A percentile compares a stretch with the other conserved stretches of the same genome.
Conservation (phyloP, 1,140 invertebrate genomes). For the Probaryconus sp. region DNA sequence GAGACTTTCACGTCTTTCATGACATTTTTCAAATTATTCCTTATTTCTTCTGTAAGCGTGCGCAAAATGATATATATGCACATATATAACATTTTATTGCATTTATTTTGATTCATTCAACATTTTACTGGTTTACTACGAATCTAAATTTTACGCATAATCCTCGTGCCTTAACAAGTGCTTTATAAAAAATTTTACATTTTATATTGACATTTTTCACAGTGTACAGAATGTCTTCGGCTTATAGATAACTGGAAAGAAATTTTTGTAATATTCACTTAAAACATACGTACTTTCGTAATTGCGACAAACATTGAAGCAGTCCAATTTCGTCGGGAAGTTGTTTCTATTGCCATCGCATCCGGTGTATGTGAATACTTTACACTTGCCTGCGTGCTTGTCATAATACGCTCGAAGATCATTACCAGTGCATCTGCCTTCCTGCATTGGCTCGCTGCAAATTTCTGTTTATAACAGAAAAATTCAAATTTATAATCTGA, state of each 20-base stretch:
- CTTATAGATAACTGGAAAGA: not conserved
- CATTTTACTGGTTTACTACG: no score
- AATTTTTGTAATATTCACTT: not conserved
- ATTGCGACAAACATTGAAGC: conserved; percentile 78
- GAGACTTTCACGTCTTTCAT: conserved; percentile 77
- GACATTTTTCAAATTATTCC: conserved; percentile 59
- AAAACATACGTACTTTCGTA: conserved; percentile 70
- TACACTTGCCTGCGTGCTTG: conserved; percentile 81
- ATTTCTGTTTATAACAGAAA: conserved; percentile 76
- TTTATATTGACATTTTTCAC: no score
- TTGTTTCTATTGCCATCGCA: conserved; percentile 88
- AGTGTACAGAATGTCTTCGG: not conserved
- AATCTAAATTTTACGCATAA: no score
- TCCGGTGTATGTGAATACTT: conserved; percentile 86
- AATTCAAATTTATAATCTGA: no score
- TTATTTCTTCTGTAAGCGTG: conserved; percentile 61
- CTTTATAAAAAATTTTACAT: no score
- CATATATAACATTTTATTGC: not conserved
- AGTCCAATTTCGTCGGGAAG: conserved; percentile 81
- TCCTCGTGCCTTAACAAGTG: no score
- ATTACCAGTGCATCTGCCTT: conserved; percentile 83
- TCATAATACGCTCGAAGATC: conserved; percentile 87
- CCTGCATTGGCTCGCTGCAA: conserved; percentile 80
- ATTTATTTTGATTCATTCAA: conserved; percentile 18
- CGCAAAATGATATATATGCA: conserved; percentile 43